phyloP scores from a whole-genome alignment of 2,797 vertebrate species.

The Tenualosa ilisha region DNA sequence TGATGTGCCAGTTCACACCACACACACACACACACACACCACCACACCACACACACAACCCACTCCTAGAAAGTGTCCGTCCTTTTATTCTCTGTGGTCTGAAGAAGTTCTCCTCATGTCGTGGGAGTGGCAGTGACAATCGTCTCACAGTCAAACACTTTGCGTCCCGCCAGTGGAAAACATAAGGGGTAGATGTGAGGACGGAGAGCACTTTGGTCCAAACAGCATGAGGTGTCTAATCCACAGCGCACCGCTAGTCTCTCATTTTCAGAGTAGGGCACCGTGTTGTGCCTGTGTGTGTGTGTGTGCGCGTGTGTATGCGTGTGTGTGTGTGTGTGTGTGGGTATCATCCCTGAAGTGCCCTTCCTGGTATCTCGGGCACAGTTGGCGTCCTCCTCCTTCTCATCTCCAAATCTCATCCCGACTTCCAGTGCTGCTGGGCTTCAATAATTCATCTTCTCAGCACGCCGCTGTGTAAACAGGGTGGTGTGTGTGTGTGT shows the following conservation, averaged over 20 bases:
- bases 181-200: background rate
- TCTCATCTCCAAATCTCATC: background rate
- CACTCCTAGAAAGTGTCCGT: background rate
- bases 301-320: background rate
- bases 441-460: conserved; percentile 1
- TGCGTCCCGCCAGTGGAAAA: background rate
- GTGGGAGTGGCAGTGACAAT: background rate
- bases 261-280: background rate
- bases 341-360: background rate
- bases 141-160: background rate
- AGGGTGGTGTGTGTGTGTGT: conserved; percentile 10
- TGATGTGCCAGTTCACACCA: background rate
- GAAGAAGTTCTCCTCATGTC: background rate
- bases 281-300: no score
- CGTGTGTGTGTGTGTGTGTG: no score
- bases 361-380: background rate
- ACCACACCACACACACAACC: background rate
- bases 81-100: background rate
- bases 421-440: background rate
- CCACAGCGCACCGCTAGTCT: background rate
- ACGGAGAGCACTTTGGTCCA: background rate
- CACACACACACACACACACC: conserved; percentile 8
- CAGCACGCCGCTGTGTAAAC: background rate
- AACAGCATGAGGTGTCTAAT: background rate
- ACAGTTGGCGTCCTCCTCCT: background rate